Evolutionary conservation across 2,113 vertebrate species (phyloP), one percentile per base, ranked within the genome.

Genomic region (Lucifuga dentata): DNA sequence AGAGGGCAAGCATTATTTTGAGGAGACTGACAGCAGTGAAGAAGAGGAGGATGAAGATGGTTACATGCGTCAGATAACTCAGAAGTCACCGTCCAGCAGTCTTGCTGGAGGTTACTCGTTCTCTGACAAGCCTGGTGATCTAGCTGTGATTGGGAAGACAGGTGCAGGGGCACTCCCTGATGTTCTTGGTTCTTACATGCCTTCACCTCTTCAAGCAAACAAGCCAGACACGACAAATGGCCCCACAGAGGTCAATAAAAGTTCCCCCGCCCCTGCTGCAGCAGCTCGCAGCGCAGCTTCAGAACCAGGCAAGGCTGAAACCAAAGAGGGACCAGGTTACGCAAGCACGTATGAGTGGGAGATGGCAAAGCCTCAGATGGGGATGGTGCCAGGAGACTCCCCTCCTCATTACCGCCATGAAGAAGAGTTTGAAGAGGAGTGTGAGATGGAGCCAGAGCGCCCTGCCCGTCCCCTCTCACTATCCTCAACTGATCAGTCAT

Each of bases 391-490:
- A 3, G 90, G 90, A 61, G 90, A 91, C 56, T 92, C 92, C 2
- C 92, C 88, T 49, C 89, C 92, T 5, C 91, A 92, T 83, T 93
- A 92, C 61, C 91, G 87, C n/a, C 89, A 93, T 8, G 89, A 92
- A 11, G 90, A 93, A 4, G 90, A 92, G 21, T 93, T 92, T 76
- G 36, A 92, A 40, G 94, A 93, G 73, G 94, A 93, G 60, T 88
- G 90, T 33, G 93, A 93, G 62, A 87, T 56, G 51, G 92, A 93
- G 64, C 89, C 89, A n/a, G 94, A 94, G 56, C 94, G 93, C 44
- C 91, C 94, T 53, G 74, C 82, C 19, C 93, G 92, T 13, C 95
- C 96, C 8, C 92, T 95, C 55, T 94, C 94, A 0, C 93, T 97
- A 11, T 83, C 91, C 5, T 94, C 95, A n/a, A 77, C 94, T 3